Percentiles rank a stretch among this genome's conserved stretches.
Evolutionary conservation across 1,140 invertebrate species (phyloP).

Genomic region (Sycophila sp.): DNA sequence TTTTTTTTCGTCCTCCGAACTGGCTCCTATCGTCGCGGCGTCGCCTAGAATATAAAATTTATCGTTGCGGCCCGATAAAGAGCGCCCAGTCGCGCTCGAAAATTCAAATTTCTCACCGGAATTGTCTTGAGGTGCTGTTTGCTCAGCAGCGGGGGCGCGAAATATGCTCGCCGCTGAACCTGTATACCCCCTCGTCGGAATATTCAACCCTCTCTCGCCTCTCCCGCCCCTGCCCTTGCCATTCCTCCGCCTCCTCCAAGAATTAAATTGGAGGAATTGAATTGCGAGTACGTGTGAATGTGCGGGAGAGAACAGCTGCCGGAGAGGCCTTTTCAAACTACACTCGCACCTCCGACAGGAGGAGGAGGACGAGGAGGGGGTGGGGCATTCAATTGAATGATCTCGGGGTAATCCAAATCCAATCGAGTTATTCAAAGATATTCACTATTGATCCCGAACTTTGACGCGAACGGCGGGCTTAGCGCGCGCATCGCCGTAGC

Average conservation of each 20-base stretch:
- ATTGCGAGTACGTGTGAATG: background rate
- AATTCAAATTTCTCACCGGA: constrained; percentile 10
- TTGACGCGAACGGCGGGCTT: background rate
- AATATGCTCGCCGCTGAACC: background rate
- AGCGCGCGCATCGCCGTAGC: no score
- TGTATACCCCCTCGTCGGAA: background rate
- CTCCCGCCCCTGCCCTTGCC: background rate
- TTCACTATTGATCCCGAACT: background rate
- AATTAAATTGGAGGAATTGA: constrained; percentile 18
- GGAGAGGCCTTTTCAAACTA: background rate
- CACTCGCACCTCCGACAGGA: no score
- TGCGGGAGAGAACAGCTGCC: no score
- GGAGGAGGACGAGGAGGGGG: background rate
- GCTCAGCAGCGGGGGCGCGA: background rate
- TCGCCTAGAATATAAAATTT: constrained; percentile 10
- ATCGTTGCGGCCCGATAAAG: background rate
- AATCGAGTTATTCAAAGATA: constrained; percentile 10
- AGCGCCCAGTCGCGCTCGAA: background rate
- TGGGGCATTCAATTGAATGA: background rate
- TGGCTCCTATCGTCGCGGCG: no score
- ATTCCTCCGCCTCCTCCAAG: background rate
- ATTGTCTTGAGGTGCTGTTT: constrained; percentile 20
- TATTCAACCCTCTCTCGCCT: constrained; percentile 4
- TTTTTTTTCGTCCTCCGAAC: background rate
- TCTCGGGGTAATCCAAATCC: constrained; percentile 12